phyloP scores from a whole-genome alignment of 2,888 invertebrate species.

The Lepidochitona cinerea region DNA sequence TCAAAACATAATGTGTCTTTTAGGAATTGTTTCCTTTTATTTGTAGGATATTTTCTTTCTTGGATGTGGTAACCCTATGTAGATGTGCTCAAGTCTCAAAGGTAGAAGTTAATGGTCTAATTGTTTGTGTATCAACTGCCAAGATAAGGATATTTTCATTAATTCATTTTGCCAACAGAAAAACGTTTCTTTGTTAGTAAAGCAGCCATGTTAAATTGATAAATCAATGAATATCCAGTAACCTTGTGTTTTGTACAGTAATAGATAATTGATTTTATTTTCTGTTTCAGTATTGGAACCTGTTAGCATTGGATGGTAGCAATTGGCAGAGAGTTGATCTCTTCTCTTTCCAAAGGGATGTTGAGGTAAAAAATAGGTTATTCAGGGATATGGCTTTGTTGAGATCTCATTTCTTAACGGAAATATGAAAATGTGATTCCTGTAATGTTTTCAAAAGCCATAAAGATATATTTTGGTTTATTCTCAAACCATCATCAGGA shows the following conservation, averaged over 20 bases:
- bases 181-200: not conserved
- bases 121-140: not conserved
- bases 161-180: not conserved
- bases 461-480: too few relatives aligned
- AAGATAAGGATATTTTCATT: not conserved
- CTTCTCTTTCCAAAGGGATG: conserved; percentile 98
- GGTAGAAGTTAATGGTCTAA: conserved; percentile 52
- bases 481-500: too few relatives aligned
- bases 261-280: conserved; percentile 6
- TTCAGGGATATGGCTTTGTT: not conserved
- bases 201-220: too few relatives aligned
- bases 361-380: conserved; percentile 81
- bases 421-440: not conserved
- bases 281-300: conserved; percentile 86
- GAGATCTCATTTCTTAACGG: not conserved
- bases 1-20: too few relatives aligned
- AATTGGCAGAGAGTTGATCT: conserved; percentile 99
- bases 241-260: too few relatives aligned
- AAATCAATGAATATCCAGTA: too few relatives aligned
- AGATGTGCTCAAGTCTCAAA: conserved; percentile 86
- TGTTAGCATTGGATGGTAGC: conserved; percentile 97
- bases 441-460: too few relatives aligned
- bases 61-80: conserved; percentile 96
- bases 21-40: conserved; percentile 5
- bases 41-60: conserved; percentile 79